Base-by-base conservation (phyloP, 2,797 vertebrate genomes). In the Spondyliosoma cantharus region DNA sequence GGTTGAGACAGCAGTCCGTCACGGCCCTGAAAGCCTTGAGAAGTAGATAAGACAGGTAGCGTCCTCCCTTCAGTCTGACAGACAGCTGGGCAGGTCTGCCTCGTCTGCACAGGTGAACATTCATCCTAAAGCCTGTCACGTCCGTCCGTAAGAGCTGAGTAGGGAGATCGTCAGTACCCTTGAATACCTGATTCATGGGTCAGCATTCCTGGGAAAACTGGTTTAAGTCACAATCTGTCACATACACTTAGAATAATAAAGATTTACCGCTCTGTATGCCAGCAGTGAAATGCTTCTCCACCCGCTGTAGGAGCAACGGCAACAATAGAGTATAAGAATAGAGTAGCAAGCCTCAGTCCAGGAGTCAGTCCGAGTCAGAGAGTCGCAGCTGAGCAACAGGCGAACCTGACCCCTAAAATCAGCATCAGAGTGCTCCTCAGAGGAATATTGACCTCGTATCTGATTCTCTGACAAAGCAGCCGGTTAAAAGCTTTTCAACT, bases 141-240 rank as follows among this genome's bases (percentile, higher is more conserved):
- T 84, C 81, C 52, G 64, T 89, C 82, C 75, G 78, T 43, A 69
- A 50, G 64, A 63, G 58, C 77, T 74, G 76, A 84, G 59, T 27
- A 67, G 59, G 45, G 63, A 80, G 71, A 78, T 74, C 73, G 74
- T 86, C 50, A 73, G 56, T 63, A 79, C 20, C 71, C 71, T 78
- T 87, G 74, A 88, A 84, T 74, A 76, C 71, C 80, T 86, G 86
- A 91, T 90, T 89, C 76, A 86, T 75, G 56, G 85, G 68, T 73
- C 80, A 74, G 64, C 74, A 67, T 89, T 90, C 56, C 76, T 53
- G 45, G 70, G 66, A 80, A 81, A 86, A 84, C 54, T 61, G 58
- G 64, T 82, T 86, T 32, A 70, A 86, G 59, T 76, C 74, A 42
- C 60, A 62, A 65, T 56, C 63, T 84, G 85, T 87, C 78, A 85